Percentiles rank a stretch among this genome's conserved stretches.
phyloP scores from a whole-genome alignment of 2,888 invertebrate genomes.

The Sthenelais limicola region DNA sequence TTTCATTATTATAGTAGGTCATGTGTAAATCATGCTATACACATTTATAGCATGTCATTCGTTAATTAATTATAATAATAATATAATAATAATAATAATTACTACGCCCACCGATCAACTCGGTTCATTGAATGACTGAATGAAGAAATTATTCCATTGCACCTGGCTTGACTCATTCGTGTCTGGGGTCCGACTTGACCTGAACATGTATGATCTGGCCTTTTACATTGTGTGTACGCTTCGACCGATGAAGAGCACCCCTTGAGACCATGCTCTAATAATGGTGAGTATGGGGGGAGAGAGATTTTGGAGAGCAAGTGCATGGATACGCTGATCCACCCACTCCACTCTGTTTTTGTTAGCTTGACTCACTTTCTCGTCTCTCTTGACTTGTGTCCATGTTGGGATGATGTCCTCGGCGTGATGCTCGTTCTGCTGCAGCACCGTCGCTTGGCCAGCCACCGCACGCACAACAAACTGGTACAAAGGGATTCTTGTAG shows the following conservation, averaged over 20 bases:
- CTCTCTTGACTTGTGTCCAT: no score
- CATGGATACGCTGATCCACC: no score
- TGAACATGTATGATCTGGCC: conserved; percentile 37
- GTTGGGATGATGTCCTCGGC: no score
- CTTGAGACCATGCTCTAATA: no score
- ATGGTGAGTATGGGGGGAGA: no score
- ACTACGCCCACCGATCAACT: conserved; percentile 18
- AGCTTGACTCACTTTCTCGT: no score
- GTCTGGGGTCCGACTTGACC: conserved; percentile 31
- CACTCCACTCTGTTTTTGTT: no score
- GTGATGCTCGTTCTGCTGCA: no score
- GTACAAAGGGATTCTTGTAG: conserved; percentile 39
- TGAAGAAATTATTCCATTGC: conserved; percentile 35
- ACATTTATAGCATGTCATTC: conserved; percentile 29
- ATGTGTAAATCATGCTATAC: conserved; percentile 35
- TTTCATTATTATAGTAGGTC: conserved; percentile 38
- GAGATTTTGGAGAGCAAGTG: no score
- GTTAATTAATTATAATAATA: conserved; percentile 19
- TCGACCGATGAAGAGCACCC: conserved; percentile 4
- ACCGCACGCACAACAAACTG: conserved; percentile 43
- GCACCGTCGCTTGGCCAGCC: conserved; percentile 32
- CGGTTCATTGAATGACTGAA: conserved; percentile 24
- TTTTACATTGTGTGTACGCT: conserved; percentile 24
- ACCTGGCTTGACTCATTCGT: conserved; percentile 35
- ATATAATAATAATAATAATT: conserved; percentile 30